Conservation (phyloP, 2,888 invertebrate species). For the Balanococcus diminutus region DNA sequence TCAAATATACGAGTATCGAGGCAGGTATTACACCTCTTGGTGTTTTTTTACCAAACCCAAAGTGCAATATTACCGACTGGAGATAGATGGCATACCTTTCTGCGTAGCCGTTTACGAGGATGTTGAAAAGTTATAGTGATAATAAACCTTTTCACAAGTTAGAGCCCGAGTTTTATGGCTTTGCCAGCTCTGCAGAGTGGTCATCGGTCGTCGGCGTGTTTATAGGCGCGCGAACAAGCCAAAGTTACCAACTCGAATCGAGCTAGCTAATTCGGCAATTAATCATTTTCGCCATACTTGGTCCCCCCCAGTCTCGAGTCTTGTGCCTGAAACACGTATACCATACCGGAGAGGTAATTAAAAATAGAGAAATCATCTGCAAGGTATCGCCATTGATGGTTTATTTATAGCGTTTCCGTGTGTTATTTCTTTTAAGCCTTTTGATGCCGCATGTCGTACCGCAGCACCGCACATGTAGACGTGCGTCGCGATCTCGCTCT, state of each 20-base stretch:
- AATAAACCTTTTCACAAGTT: constrained; percentile 26
- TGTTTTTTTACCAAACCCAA: not conserved
- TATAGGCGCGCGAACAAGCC: not conserved
- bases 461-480: not conserved
- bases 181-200: not conserved
- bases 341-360: constrained; percentile 9
- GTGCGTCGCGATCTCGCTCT: too few species aligned
- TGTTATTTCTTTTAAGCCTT: not conserved
- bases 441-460: not conserved
- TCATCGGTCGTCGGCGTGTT: constrained; percentile 22
- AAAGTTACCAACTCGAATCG: not conserved
- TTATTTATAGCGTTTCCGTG: not conserved
- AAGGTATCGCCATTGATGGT: constrained; percentile 13
- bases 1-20: not conserved
- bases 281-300: not conserved
- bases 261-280: not conserved
- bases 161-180: not conserved
- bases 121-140: not conserved
- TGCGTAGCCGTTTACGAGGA: not conserved
- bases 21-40: not conserved
- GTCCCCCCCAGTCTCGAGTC: not conserved
- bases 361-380: constrained; percentile 40
- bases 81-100: not conserved
- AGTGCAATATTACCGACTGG: not conserved
- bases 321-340: not conserved